A percentile compares a stretch with the other conserved stretches of the same genome.
phyloP scores from a whole-genome alignment of 2,888 invertebrate species.

The Tetanocera ferruginea region DNA sequence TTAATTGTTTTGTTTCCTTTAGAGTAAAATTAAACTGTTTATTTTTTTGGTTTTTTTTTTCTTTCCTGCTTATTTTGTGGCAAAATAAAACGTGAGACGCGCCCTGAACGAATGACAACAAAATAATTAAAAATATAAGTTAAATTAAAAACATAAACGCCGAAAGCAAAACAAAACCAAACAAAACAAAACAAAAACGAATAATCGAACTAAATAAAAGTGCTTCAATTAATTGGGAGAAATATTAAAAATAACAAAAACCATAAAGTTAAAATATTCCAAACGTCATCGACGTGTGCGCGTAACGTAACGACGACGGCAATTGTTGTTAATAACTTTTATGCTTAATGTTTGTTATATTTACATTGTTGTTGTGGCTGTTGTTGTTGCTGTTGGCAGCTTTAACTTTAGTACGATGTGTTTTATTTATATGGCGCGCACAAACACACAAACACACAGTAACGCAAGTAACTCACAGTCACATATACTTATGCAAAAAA shows the following conservation, averaged over 20 bases:
- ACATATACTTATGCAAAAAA: background rate
- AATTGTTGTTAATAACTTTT: conserved; percentile 30
- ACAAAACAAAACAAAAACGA: background rate
- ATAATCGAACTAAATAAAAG: background rate
- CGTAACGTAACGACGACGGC: background rate
- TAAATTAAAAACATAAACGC: background rate
- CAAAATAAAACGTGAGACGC: background rate
- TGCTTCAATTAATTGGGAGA: background rate
- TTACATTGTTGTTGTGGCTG: conserved; percentile 36
- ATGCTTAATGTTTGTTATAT: background rate
- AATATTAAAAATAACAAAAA: background rate
- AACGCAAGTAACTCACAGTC: background rate
- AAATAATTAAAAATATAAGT: background rate
- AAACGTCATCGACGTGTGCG: background rate
- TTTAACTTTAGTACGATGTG: background rate
- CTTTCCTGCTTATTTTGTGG: background rate
- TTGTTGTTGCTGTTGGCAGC: conserved; percentile 23
- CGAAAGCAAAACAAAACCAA: background rate
- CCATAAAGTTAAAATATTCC: background rate
- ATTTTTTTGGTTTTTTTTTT: background rate
- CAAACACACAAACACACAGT: background rate
- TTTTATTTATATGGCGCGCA: background rate
- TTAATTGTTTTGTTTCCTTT: too few species aligned
- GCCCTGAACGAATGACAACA: background rate
- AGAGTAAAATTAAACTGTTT: too few species aligned